Conservation (phyloP, 2,888 invertebrate species). For the Periphyllus acericola region DNA sequence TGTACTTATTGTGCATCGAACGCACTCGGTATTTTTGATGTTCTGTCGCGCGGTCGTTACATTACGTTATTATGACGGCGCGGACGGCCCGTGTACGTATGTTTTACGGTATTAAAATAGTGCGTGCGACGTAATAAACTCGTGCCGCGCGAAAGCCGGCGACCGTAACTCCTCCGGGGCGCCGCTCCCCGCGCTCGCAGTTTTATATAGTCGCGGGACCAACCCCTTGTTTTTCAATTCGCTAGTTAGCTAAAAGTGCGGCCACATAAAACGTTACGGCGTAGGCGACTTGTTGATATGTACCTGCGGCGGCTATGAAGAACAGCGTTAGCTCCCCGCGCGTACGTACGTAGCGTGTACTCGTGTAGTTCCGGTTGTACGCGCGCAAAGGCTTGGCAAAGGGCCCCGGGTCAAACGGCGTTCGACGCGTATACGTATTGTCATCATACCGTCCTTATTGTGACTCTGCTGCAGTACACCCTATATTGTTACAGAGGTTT, state of each 20-base stretch:
- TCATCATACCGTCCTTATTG: too few species aligned
- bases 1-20: not conserved
- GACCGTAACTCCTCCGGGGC: not conserved
- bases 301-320: conserved; percentile 2
- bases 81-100: too few species aligned
- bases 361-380: not conserved
- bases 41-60: not conserved
- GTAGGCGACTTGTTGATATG: conserved; percentile 63
- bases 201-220: not conserved
- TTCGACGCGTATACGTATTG: not conserved
- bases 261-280: conserved; percentile 63
- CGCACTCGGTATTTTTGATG: not conserved
- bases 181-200: not conserved
- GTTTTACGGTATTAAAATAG: not conserved
- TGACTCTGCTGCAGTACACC: too few species aligned
- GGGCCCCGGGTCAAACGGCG: not conserved
- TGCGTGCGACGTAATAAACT: not conserved
- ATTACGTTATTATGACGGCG: not conserved
- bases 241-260: conserved; percentile 49
- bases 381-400: too few species aligned
- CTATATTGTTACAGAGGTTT: too few species aligned
- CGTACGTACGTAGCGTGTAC: too few species aligned
- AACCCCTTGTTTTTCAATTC: conserved; percentile 59
- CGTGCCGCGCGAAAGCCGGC: not conserved
- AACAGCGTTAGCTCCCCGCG: not conserved